These are phyloP conservation scores for Anastrepha obliqua DNA, from an alignment of 1,140 invertebrate species.

Conservation along the genomic window DNA sequence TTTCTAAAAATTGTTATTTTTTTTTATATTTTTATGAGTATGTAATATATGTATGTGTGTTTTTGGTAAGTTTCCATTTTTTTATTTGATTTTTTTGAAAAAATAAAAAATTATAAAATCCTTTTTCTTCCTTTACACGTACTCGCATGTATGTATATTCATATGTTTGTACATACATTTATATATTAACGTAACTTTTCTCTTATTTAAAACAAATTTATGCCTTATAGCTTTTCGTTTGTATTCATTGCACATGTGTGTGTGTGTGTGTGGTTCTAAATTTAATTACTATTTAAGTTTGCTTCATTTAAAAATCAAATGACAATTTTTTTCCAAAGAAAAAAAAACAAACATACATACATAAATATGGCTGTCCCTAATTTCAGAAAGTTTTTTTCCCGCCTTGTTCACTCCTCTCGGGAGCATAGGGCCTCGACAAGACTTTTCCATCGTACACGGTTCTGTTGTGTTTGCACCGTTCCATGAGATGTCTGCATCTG, in stretches of 20 bases:
- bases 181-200: neutral
- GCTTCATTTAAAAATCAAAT: constrained; percentile 6
- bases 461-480: too few species aligned
- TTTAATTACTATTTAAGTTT: neutral
- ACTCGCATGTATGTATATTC: neutral
- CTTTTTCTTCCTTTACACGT: neutral
- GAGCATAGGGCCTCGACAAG: too few species aligned
- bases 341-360: too few species aligned
- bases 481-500: too few species aligned
- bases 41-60: too few species aligned
- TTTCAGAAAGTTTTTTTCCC: too few species aligned
- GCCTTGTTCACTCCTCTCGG: too few species aligned
- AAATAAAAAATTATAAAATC: too few species aligned
- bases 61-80: too few species aligned
- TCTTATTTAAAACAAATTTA: neutral
- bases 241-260: neutral
- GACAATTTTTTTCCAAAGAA: neutral
- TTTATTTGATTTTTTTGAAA: too few species aligned
- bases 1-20: neutral
- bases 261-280: neutral
- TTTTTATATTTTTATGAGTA: neutral
- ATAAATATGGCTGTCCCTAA: too few species aligned
- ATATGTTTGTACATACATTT: neutral
- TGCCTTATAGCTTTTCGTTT: neutral
- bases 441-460: too few species aligned